These are phyloP conservation scores for Acanthosepion lycidas DNA, from an alignment of 2,888 invertebrate species.

Conservation along the genomic window DNA sequence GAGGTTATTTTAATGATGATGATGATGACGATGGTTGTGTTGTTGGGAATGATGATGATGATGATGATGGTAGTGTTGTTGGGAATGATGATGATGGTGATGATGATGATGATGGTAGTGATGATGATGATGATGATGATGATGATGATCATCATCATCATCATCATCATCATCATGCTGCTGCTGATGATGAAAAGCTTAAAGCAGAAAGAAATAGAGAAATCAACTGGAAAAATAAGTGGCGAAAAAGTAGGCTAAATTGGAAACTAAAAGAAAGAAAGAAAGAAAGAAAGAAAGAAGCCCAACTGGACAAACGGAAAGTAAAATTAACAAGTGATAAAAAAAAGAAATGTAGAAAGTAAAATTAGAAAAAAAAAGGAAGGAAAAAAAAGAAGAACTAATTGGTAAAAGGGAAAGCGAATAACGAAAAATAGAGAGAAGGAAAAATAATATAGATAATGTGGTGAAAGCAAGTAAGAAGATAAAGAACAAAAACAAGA, in stretches of 20 bases:
- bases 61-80: too few species aligned
- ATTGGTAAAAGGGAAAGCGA: neutral
- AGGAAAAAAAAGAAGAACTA: neutral
- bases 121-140: too few species aligned
- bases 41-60: too few species aligned
- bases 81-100: too few species aligned
- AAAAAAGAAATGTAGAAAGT: neutral
- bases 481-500: neutral
- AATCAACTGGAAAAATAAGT: too few species aligned
- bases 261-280: neutral
- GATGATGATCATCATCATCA: too few species aligned
- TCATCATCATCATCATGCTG: too few species aligned
- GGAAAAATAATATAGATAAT: neutral
- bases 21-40: too few species aligned
- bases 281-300: neutral
- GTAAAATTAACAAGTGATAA: neutral
- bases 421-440: neutral
- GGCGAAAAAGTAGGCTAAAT: fast-evolving
- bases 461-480: neutral
- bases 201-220: neutral
- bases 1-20: too few species aligned
- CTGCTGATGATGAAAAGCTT: neutral
- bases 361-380: neutral
- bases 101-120: too few species aligned
- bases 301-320: neutral